Evolutionary conservation across 2,113 vertebrate genomes (phyloP).

Genomic region (Cheirogaleus medius): DNA sequence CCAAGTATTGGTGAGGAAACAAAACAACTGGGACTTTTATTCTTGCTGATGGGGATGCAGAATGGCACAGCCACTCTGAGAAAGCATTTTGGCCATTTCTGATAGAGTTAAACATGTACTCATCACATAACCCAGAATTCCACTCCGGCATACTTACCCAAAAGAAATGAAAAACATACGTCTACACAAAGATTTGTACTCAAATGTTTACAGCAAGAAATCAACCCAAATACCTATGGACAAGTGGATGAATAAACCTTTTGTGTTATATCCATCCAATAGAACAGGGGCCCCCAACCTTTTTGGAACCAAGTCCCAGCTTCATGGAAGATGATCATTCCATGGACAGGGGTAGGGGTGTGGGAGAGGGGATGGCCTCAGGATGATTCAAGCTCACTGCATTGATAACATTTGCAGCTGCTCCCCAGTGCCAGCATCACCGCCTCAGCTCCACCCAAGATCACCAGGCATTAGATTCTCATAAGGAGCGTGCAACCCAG

Average conservation of each 20-base stretch:
- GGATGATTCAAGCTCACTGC: too few relatives aligned
- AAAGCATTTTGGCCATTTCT: neutral
- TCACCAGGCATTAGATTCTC: too few relatives aligned
- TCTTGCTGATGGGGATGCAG: neutral
- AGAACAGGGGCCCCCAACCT: neutral
- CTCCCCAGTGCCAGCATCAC: too few relatives aligned
- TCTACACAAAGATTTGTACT: neutral
- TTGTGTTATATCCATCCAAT: rapidly evolving
- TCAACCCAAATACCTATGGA: neutral
- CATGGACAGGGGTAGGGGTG: too few relatives aligned
- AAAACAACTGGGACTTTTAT: neutral
- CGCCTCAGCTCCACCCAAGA: too few relatives aligned
- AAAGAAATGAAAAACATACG: neutral
- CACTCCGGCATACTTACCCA: neutral
- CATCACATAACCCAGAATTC: neutral
- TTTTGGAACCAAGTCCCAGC: too few relatives aligned
- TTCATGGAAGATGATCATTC: too few relatives aligned
- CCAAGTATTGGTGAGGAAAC: neutral
- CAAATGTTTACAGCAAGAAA: neutral
- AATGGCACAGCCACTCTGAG: neutral
- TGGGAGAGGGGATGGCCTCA: too few relatives aligned
- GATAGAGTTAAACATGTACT: neutral
- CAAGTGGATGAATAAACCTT: neutral
- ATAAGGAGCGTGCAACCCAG: too few relatives aligned
- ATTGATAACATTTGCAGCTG: too few relatives aligned